Evolutionary conservation across 2,797 vertebrate species (phyloP), one percentile per base, ranked within the genome.

Genomic region (Leptatherina wallacei): DNA sequence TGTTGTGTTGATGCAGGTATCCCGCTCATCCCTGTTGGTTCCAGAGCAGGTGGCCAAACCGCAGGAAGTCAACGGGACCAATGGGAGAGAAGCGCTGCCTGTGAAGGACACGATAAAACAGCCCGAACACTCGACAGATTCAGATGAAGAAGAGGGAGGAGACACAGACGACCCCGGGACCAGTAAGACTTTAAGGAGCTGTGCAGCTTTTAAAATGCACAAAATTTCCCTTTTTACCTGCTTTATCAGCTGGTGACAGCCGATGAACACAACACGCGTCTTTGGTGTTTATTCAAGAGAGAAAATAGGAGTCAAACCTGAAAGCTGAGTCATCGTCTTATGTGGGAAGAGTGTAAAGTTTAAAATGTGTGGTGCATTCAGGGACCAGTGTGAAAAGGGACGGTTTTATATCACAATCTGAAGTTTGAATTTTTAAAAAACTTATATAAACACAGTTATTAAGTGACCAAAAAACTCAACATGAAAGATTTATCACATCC

Each of bases 1-100:
- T 16, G 52, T 11, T 13, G 13, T 51, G 0, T 14, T 42, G 14
- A 0, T 32, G 24, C 89, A 99, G 98, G 97, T 99, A 84, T 97
- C 94, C 93, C 96, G 96, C 74, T 99, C 97, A 1, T 99, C 98
- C 67, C 92, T 99, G 87, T 90, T 99, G 90, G 94, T 96, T 44
- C 95, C 95, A 32, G 93, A 95, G 57, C 95, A 95, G 81, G 94
- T 94, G 79, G 77, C 92, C 90, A 95, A 94, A 83, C 93, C 93
- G 38, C 95, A 95, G 83, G 94, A 95, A 77, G 92, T 91, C 52
- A 94, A 94, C 89, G 95, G 85, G 91, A 94, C 81, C 88, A 95
- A 89, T 73, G 96, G 93, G 89, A 74, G 92, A 14, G 95, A 94
- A 40, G 86, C 89, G 49, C 89, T 94, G 24, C 85, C 95, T 3